Percentiles rank a stretch among this genome's conserved stretches.
Evolutionary conservation across 2,797 vertebrate species (phyloP).

Genomic region (Sebastes diaconus): DNA sequence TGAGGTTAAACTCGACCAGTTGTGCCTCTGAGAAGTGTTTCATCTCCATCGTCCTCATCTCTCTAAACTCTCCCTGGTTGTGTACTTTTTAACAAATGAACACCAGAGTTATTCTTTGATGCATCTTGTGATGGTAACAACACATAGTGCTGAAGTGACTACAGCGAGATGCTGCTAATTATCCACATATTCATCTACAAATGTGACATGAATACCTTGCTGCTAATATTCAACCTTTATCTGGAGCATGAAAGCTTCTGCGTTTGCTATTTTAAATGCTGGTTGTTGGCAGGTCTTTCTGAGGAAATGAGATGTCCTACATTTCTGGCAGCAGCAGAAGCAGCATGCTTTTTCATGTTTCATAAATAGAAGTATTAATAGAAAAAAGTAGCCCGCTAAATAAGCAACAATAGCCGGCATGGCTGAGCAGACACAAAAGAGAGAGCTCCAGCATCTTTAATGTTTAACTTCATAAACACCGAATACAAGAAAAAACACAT

Average conservation of each 20-base stretch:
- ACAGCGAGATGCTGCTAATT: neutral
- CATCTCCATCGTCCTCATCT: neutral
- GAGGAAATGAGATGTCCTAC: slow-evolving; percentile 58
- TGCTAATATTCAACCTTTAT: neutral
- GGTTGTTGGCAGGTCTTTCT: slow-evolving; percentile 20
- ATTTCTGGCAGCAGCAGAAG: slow-evolving; percentile 42
- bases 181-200: neutral
- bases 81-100: neutral
- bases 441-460: neutral
- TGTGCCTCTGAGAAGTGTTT: neutral
- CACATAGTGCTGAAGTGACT: neutral
- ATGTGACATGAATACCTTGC: neutral
- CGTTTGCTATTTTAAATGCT: slow-evolving; percentile 22
- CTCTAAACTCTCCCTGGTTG: neutral
- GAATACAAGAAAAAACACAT: neutral
- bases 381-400: slow-evolving; percentile 9
- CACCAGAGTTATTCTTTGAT: neutral
- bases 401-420: neutral
- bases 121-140: neutral
- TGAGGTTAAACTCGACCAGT: neutral
- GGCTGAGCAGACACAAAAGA: neutral
- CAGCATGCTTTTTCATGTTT: slow-evolving; percentile 30
- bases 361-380: slow-evolving; percentile 58
- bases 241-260: slow-evolving; percentile 24
- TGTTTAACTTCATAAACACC: slow-evolving; percentile 16